Percentiles rank a stretch among this genome's conserved stretches.
Evolutionary conservation across 1,140 invertebrate species (phyloP).

Genomic region (Zeugodacus cucurbitae): DNA sequence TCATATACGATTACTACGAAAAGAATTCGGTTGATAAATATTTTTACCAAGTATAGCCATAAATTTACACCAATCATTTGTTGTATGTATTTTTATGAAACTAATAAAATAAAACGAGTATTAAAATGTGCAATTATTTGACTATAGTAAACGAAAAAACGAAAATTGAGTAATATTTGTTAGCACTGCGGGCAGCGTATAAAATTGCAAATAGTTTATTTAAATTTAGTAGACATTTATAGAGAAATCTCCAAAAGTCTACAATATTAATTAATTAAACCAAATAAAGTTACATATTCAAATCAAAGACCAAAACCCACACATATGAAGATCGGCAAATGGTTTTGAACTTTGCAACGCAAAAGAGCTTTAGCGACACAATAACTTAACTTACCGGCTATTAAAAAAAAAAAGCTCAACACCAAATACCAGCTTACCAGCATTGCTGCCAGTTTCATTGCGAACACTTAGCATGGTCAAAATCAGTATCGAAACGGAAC

Average conservation of each 20-base stretch:
- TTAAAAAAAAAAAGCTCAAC: background rate
- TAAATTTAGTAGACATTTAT: too few relatives aligned
- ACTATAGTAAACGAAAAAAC: too few relatives aligned
- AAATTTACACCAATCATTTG: background rate
- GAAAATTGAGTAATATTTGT: too few relatives aligned
- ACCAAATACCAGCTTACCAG: background rate
- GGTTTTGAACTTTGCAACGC: background rate
- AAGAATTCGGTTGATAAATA: slow-evolving; percentile 71
- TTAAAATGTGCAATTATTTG: too few relatives aligned
- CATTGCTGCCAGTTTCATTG: background rate
- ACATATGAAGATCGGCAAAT: background rate
- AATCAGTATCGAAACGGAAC: background rate
- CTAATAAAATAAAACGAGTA: background rate
- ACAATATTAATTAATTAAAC: too few relatives aligned
- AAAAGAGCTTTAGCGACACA: background rate
- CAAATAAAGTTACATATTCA: too few relatives aligned
- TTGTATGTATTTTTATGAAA: background rate
- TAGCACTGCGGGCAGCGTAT: too few relatives aligned
- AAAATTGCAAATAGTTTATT: too few relatives aligned
- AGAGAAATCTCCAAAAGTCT: too few relatives aligned
- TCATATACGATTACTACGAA: slow-evolving; percentile 90
- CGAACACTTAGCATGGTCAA: slow-evolving; percentile 3
- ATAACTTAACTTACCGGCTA: background rate
- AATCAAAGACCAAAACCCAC: too few relatives aligned
- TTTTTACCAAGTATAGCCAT: slow-evolving; percentile 28